Conservation (phyloP, 2,888 invertebrate species). For the Drosophila neotestacea region DNA sequence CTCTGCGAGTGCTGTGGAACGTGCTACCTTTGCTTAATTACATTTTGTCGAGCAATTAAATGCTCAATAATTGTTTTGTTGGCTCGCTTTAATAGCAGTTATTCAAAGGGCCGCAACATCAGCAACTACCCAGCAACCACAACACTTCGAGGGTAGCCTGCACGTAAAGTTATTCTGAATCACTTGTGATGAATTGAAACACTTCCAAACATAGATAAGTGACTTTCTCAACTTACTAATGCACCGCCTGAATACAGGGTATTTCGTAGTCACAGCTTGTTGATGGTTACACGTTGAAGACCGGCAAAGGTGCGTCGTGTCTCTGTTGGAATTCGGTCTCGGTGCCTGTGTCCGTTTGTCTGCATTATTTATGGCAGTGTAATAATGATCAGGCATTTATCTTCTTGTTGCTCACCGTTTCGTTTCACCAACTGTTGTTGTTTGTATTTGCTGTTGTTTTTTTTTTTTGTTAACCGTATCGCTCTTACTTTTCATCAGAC, state of each 20-base stretch:
- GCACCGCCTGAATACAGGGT: slow-evolving; percentile 10
- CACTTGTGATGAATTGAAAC: no score
- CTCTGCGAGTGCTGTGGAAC: slow-evolving; percentile 33
- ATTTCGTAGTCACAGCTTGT: slow-evolving; percentile 28
- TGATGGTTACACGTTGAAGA: slow-evolving; percentile 29
- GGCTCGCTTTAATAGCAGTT: slow-evolving; percentile 76
- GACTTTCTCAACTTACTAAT: not conserved
- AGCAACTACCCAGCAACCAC: slow-evolving; percentile 9
- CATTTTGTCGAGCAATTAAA: slow-evolving; percentile 78
- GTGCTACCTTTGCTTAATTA: slow-evolving; percentile 76
- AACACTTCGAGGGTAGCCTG: no score
- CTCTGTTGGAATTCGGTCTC: slow-evolving; percentile 45
- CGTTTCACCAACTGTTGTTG: slow-evolving; percentile 14
- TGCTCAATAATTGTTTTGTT: slow-evolving; percentile 80
- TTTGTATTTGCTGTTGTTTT: slow-evolving; percentile 8
- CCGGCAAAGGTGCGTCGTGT: slow-evolving; percentile 58
- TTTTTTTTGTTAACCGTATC: slow-evolving; percentile 25
- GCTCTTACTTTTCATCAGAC: slow-evolving; percentile 48
- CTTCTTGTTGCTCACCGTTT: slow-evolving; percentile 51
- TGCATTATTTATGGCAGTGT: slow-evolving; percentile 73
- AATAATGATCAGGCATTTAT: slow-evolving; percentile 79
- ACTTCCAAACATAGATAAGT: no score
- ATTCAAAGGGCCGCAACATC: slow-evolving; percentile 65
- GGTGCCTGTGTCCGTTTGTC: slow-evolving; percentile 56
- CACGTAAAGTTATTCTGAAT: no score